These are phyloP conservation scores for Nymphalis io DNA, from an alignment of 1,140 invertebrate genomes.

Conservation along the genomic window DNA sequence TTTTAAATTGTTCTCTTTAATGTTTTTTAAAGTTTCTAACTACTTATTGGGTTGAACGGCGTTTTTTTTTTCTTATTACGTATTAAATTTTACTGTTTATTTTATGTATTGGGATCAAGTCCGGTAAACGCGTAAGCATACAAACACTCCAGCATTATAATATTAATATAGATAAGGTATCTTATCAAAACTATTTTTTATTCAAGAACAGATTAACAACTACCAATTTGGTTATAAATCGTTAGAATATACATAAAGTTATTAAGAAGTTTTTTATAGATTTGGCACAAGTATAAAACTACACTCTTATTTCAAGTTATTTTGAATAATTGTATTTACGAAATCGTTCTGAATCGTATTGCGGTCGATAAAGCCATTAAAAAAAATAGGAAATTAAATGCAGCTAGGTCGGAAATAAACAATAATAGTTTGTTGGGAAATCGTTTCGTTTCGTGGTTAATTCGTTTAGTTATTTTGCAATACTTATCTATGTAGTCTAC, in stretches of 20 bases:
- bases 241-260: no score
- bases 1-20: background rate
- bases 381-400: slow-evolving; percentile 29
- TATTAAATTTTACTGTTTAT: no score
- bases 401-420: slow-evolving; percentile 34
- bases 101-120: no score
- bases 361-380: slow-evolving; percentile 17
- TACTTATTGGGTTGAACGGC: background rate
- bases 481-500: background rate
- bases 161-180: no score
- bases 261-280: background rate
- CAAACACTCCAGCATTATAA: no score
- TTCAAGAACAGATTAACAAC: no score
- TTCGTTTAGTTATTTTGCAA: slow-evolving; percentile 33
- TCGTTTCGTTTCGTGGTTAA: slow-evolving; percentile 51
- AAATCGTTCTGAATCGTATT: slow-evolving; percentile 21
- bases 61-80: no score
- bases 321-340: slow-evolving; percentile 11
- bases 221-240: no score
- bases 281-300: background rate
- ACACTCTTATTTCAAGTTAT: background rate
- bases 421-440: slow-evolving; percentile 51
- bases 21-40: background rate
- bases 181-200: no score
- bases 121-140: no score